A percentile compares a stretch with the other conserved stretches of the same genome.
Evolutionary conservation across 2,888 invertebrate species (phyloP).

Genomic region (Piscicola geometra): DNA sequence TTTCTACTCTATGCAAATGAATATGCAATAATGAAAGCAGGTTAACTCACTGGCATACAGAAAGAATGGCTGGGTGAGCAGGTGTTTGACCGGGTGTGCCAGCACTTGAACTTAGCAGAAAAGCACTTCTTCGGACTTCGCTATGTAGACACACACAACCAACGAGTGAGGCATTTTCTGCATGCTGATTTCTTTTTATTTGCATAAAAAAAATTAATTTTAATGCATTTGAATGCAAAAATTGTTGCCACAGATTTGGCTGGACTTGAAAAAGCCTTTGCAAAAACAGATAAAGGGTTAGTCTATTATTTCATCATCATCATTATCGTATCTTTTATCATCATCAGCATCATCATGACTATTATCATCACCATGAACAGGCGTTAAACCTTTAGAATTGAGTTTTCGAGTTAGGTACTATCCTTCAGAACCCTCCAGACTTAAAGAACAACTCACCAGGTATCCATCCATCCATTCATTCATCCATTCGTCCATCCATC

Average conservation of each 20-base stretch:
- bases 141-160: not conserved
- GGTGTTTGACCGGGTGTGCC: not conserved
- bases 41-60: not conserved
- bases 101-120: constrained; percentile 1
- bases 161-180: too few relatives aligned
- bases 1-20: too few relatives aligned
- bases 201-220: too few relatives aligned
- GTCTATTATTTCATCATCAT: not conserved
- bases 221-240: too few relatives aligned
- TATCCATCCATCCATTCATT: constrained; percentile 40
- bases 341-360: not conserved
- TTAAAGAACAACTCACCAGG: constrained; percentile 88
- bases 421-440: constrained; percentile 84
- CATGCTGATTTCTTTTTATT: too few relatives aligned
- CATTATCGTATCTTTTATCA: not conserved
- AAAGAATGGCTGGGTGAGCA: constrained; percentile 10
- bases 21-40: too few relatives aligned
- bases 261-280: constrained; percentile 26
- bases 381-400: constrained; percentile 65
- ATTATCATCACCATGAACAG: constrained; percentile 57
- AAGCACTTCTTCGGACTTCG: constrained; percentile 13
- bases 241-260: constrained; percentile 13
- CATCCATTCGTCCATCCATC: not conserved
- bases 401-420: constrained; percentile 97
- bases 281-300: constrained; percentile 33